Percentiles rank a stretch among this genome's conserved stretches.
Evolutionary conservation across 30 jellyfish, hydroid and myxozoan genomes (phyloP).

Genomic region (Nemopilema nomurai): DNA sequence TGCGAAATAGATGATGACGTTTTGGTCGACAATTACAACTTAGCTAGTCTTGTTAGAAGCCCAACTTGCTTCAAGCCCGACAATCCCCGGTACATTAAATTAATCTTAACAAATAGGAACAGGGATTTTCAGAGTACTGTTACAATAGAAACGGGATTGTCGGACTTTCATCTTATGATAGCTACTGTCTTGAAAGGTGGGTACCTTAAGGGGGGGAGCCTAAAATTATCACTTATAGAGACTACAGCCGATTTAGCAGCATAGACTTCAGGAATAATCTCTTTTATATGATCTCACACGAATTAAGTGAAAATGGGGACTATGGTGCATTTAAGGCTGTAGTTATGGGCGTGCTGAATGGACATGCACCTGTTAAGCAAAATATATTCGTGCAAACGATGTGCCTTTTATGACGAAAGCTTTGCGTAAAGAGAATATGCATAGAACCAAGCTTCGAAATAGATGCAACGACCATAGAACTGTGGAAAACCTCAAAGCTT

Average conservation of each 20-base stretch:
- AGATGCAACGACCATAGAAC: conserved; percentile 30
- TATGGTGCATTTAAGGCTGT: conserved; percentile 32
- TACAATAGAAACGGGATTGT: no score
- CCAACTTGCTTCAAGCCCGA: no score
- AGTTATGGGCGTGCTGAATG: conserved; percentile 42
- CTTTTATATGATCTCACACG: conserved; percentile 17
- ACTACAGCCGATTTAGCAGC: conserved; percentile 38
- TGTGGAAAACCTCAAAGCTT: conserved; percentile 41
- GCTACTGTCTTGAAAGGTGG: no score
- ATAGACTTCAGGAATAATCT: conserved; percentile 24
- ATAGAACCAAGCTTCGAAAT: conserved; percentile 30
- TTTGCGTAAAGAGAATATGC: conserved; percentile 41
- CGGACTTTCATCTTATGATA: no score
- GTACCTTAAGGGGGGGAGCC: no score
- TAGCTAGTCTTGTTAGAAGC: no score
- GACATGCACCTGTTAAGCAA: conserved; percentile 45
- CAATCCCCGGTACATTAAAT: no score
- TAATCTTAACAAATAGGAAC: no score
- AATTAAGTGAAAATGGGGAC: conserved; percentile 26
- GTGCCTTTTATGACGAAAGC: conserved; percentile 54
- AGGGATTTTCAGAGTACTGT: no score
- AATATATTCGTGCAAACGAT: conserved; percentile 37
- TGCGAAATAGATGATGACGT: no score
- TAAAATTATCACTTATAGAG: conserved; percentile 20
- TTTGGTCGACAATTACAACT: no score